Base-by-base conservation (phyloP, 1,140 invertebrate genomes). In the Aporrectodea caliginosa region DNA sequence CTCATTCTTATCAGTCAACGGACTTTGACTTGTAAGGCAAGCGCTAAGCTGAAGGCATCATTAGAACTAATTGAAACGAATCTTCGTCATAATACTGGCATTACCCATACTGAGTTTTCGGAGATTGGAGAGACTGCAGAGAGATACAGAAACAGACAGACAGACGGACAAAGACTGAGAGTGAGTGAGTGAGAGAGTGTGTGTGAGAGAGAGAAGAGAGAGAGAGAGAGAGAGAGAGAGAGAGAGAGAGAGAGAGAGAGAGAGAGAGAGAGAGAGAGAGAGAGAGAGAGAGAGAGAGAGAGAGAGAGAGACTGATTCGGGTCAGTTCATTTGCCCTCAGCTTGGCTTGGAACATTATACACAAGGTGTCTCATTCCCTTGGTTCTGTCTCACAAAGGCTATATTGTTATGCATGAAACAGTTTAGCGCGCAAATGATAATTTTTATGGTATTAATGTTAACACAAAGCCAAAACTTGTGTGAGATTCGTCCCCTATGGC, bases 221-320 rank as follows among this genome's bases (percentile, higher is more conserved):
- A 58, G 22, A 58, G 22, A 12, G 6, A 58, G 6, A 58, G 22
- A 12, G 22, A 22, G 6, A 58, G 43, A 58, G 43, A 58, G 43
- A 58, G 43, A 58, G 43, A 58, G 43, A 58, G 43, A 58, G 43
- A 58, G 43, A 58, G 43, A 58, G 43, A 58, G 43, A 58, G 43
- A 58, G 43, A 58, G 43, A 58, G 6, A 58, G 43, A 58, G 6
- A 58, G 43, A 58, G 6, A 58, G 43, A 58, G 6, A 58, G 43
- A 58, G 6, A 58, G 43, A 58, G 6, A 58, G 43, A 58, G 43
- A 58, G 6, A 58, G 43, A 58, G 43, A 58, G 43, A 58, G 43
- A 58, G 43, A 58, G 43, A 58, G 43, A 22, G 43, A 22, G 43
- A 58, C 43, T 22, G 43, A 22, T 58, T 22, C 43, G 22, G 43